phyloP scores from a whole-genome alignment of 2,888 invertebrate species.

The Agriopis marginaria region DNA sequence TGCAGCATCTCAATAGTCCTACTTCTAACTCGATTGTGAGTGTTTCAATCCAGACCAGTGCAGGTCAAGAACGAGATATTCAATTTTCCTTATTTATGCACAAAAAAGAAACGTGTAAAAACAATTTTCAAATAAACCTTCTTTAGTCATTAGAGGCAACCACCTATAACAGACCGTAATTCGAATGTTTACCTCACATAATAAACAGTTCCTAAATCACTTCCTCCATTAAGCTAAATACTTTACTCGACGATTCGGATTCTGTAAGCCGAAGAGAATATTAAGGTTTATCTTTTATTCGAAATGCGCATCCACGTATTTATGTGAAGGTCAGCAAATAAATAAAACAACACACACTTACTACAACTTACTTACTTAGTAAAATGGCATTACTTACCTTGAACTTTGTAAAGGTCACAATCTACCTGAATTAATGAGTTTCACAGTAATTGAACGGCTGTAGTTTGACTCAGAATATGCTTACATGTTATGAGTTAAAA shows the following conservation, averaged over 20 bases:
- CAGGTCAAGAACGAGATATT: too few species aligned
- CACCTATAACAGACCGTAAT: neutral
- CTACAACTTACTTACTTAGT: neutral
- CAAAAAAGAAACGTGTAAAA: too few species aligned
- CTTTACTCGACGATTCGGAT: constrained; percentile 17
- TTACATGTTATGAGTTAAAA: neutral
- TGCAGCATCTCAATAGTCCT: too few species aligned
- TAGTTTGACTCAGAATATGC: neutral
- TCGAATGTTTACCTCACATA: neutral
- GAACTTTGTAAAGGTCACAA: constrained; percentile 5
- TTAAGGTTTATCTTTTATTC: neutral
- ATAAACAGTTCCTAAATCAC: constrained; percentile 7
- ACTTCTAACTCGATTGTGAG: too few species aligned
- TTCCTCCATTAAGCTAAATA: neutral
- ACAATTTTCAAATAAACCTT: too few species aligned
- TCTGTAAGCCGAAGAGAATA: neutral
- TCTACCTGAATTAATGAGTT: constrained; percentile 5
- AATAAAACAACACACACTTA: neutral
- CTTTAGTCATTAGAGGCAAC: neutral
- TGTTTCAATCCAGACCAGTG: too few species aligned
- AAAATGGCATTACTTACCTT: neutral
- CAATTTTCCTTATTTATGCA: too few species aligned
- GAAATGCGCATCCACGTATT: too few species aligned
- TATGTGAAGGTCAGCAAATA: neutral
- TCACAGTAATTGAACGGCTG: neutral